These are phyloP conservation scores for Solea senegalensis DNA, from an alignment of 2,113 vertebrate species.

Conservation along the genomic window DNA sequence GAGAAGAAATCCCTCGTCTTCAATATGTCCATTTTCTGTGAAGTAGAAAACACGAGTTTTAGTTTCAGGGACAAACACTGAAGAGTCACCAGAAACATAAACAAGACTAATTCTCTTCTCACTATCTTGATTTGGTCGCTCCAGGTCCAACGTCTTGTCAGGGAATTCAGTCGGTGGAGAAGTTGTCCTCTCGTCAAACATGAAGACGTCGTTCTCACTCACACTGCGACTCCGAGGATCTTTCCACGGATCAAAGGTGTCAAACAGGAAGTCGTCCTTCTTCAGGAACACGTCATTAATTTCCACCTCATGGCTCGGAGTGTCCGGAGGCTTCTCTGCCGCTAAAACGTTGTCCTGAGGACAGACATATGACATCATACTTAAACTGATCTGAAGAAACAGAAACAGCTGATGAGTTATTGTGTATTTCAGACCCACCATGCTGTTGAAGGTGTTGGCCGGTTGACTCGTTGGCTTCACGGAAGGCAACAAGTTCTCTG, in stretches of 20 bases:
- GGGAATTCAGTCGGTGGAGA: not conserved
- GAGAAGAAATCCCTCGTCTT: slow-evolving; percentile 72
- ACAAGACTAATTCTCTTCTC: not conserved
- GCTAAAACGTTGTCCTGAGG: slow-evolving; percentile 76
- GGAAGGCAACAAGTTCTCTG: slow-evolving; percentile 52
- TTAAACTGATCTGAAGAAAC: not conserved
- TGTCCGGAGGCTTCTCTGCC: slow-evolving; percentile 77
- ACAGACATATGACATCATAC: not conserved
- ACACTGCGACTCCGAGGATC: slow-evolving; percentile 2
- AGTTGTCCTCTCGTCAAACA: slow-evolving; percentile 62
- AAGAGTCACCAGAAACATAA: not conserved
- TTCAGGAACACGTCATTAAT: slow-evolving; percentile 52
- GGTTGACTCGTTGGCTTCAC: slow-evolving; percentile 67
- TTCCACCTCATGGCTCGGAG: slow-evolving; percentile 62
- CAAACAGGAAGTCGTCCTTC: slow-evolving; percentile 74
- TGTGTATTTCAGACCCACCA: slow-evolving; percentile 68
- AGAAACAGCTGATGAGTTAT: not conserved
- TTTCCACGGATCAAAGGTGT: slow-evolving; percentile 60
- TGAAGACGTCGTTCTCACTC: slow-evolving; percentile 77
- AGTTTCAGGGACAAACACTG: not conserved
- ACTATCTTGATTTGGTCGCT: slow-evolving; percentile 16
- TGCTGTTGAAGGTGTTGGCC: slow-evolving; percentile 55
- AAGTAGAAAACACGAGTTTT: slow-evolving; percentile 19
- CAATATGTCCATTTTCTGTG: slow-evolving; percentile 56
- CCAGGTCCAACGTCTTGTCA: slow-evolving; percentile 18